phyloP scores from a whole-genome alignment of 2,113 vertebrate genomes.

The Orcinus orca region DNA sequence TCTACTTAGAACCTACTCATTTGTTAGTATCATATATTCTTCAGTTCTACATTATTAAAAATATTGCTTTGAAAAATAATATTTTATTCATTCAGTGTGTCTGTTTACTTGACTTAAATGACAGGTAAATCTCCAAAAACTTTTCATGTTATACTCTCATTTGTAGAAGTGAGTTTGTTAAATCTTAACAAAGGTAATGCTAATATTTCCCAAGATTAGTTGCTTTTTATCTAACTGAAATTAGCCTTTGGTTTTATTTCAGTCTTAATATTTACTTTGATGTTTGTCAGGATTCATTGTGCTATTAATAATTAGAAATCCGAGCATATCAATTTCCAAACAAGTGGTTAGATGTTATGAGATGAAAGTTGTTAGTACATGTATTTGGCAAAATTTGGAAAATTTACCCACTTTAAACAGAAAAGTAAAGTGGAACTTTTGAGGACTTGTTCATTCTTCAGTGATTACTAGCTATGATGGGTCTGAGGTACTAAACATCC shows the following conservation, averaged over 20 bases:
- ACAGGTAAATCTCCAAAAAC: background rate
- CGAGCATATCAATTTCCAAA: background rate
- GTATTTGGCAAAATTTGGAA: conserved; percentile 15
- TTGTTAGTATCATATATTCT: background rate
- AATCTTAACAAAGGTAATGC: conserved; percentile 32
- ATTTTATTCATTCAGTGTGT: background rate
- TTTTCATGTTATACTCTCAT: background rate
- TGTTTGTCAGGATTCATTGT: conserved; percentile 5
- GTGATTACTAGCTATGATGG: background rate
- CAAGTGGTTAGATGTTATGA: background rate
- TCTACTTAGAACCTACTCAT: background rate
- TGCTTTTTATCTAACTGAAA: conserved; percentile 36
- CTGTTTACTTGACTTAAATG: background rate
- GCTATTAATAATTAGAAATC: conserved; percentile 33
- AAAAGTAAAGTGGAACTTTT: background rate
- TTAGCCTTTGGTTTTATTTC: conserved; percentile 50
- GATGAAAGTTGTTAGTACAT: background rate
- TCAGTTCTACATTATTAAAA: conserved; percentile 11
- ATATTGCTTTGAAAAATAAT: background rate
- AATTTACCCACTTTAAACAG: background rate
- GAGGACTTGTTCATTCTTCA: background rate
- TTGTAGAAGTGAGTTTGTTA: conserved; percentile 29
- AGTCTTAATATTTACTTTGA: conserved; percentile 47
- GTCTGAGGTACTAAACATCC: background rate
- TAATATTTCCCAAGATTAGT: conserved; percentile 16